phyloP scores from a whole-genome alignment of 2,888 invertebrate genomes.

The Amphimallon solstitiale region DNA sequence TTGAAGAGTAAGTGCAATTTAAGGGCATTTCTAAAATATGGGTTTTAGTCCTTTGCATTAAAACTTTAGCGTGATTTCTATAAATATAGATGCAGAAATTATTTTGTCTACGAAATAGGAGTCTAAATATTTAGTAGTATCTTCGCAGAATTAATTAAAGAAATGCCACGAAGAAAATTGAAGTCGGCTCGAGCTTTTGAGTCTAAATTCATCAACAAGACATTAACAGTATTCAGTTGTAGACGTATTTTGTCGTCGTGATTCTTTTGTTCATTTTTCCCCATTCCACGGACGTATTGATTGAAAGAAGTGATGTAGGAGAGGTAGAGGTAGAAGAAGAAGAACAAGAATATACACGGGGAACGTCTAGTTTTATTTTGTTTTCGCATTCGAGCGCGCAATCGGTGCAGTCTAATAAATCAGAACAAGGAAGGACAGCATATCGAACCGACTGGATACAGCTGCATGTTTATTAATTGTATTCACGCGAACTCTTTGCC shows the following conservation, averaged over 20 bases:
- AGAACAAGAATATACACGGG: conserved; percentile 33
- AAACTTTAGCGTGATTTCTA: not conserved
- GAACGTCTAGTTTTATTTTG: conserved; percentile 47
- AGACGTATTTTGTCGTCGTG: conserved; percentile 29
- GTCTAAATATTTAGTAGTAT: conserved; percentile 6
- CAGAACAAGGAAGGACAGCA: conserved; percentile 53
- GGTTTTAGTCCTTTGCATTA: too few relatives aligned
- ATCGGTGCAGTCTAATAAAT: conserved; percentile 59
- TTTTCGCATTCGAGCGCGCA: conserved; percentile 51
- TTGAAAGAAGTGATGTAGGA: conserved; percentile 43
- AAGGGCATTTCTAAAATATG: too few relatives aligned
- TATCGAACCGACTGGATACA: conserved; percentile 55
- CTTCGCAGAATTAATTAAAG: conserved; percentile 7
- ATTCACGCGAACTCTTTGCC: conserved; percentile 54
- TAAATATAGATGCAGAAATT: not conserved
- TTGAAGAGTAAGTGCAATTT: too few relatives aligned
- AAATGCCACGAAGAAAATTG: conserved; percentile 6
- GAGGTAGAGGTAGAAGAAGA: conserved; percentile 29
- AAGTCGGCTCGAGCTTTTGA: conserved; percentile 2
- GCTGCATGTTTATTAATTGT: conserved; percentile 59
- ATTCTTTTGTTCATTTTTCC: conserved; percentile 36
- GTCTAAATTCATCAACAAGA: conserved; percentile 31
- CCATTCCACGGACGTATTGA: conserved; percentile 48
- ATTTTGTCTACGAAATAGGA: not conserved
- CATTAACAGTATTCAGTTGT: conserved; percentile 33